Base-by-base conservation (phyloP, 1,140 invertebrate genomes). In the Pristionchus pacificus region DNA sequence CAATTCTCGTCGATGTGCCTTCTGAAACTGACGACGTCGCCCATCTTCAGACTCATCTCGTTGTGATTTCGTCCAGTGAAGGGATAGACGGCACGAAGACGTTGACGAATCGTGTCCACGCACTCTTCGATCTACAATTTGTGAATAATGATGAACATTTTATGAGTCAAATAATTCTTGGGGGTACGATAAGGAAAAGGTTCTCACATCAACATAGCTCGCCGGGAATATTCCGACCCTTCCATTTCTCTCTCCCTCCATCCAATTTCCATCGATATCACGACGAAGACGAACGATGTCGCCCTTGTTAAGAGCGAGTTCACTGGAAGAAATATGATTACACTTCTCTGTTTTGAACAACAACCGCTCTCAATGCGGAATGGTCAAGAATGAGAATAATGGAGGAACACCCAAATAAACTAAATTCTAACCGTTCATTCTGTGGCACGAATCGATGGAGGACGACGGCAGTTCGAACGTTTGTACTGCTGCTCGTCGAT, bases 261-360 rank as follows among this genome's bases (percentile, higher is more conserved):
- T 97, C 95, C 95, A 97, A 83, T 97, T 93, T 2, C 92, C 93
- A 76, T 97, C 93, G 1, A 76, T 65, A 74, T 91, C 90, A 74
- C 92, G 90, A 2, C 88, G 88, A 0, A 95, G 92, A 69, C 89
- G 86, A 61, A 98, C 91, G 70, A 91, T 87, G 84, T 97, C 94
- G 0, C 93, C 93, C 68, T 90, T 91, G 78, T 91, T 90, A 84
- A 98, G 97, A 61, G 87, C 90, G 31, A 98, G 86, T 86, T 98
- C 95, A 19, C 93, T 76, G 67, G 13, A 75, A 67, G 1, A n/a
- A n/a, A n/a, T n/a, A n/a, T n/a, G n/a, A 49, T 49, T 49, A 49
- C 19, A 10, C 19, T 49, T 49, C 6, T 49, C 65, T n/a, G 3
- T 59, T 57, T 57, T 67, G 29, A 58, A 65, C 15, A 65, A 58